phyloP scores from a whole-genome alignment of 2,888 invertebrate species.

The Volucella inanis region DNA sequence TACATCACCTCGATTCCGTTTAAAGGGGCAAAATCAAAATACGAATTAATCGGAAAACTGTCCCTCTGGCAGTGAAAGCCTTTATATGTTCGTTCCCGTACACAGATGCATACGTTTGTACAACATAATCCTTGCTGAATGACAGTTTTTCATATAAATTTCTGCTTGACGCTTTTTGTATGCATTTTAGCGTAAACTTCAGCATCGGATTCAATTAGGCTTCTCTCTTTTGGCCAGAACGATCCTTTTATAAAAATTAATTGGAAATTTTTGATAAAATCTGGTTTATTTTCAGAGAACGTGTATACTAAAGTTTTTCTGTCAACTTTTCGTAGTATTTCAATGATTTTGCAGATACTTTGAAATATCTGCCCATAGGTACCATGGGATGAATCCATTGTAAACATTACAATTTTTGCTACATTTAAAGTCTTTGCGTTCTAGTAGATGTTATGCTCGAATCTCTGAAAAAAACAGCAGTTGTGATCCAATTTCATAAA shows the following conservation, averaged over 20 bases:
- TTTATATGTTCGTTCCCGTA: constrained; percentile 24
- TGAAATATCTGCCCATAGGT: too few species aligned
- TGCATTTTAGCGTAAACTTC: constrained; percentile 82
- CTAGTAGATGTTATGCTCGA: too few species aligned
- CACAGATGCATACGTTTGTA: background rate
- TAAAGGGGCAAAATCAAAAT: constrained; percentile 69
- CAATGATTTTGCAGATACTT: too few species aligned
- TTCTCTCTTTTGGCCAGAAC: constrained; percentile 55
- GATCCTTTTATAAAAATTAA: constrained; percentile 63
- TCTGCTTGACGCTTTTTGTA: constrained; percentile 78
- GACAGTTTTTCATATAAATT: constrained; percentile 55
- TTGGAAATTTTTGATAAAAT: constrained; percentile 56
- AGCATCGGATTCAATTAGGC: constrained; percentile 82
- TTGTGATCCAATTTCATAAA: too few species aligned
- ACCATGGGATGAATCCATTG: too few species aligned
- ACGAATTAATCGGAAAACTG: constrained; percentile 73
- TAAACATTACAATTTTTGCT: too few species aligned
- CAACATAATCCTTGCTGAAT: constrained; percentile 59
- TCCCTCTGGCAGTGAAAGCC: constrained; percentile 49
- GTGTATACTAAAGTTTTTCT: too few species aligned
- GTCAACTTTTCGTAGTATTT: too few species aligned
- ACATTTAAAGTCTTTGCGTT: too few species aligned
- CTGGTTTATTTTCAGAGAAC: too few species aligned
- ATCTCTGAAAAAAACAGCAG: too few species aligned
- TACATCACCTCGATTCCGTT: constrained; percentile 59